phyloP scores from a whole-genome alignment of 2,888 invertebrate species.

The Mythimna impura region DNA sequence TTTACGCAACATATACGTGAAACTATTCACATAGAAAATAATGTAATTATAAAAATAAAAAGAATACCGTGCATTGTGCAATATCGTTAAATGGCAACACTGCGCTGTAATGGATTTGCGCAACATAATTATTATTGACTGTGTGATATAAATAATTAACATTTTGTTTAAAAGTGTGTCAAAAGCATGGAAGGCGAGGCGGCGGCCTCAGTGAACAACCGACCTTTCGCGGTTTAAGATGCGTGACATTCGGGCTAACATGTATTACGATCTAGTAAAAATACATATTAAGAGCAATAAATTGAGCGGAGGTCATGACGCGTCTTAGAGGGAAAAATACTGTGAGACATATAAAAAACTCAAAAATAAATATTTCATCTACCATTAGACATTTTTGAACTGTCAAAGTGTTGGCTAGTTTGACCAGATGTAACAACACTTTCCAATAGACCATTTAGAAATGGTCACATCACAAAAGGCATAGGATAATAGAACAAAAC shows the following conservation, averaged over 20 bases:
- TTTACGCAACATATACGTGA: conserved; percentile 21
- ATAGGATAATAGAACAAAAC: too few species aligned
- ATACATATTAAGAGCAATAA: not conserved
- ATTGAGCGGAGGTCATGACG: not conserved
- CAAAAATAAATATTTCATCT: too few species aligned
- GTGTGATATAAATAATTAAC: conserved; percentile 54
- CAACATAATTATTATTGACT: conserved; percentile 56
- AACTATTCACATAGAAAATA: not conserved
- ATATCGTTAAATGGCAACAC: conserved; percentile 36
- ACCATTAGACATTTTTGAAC: too few species aligned
- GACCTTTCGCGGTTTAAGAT: conserved; percentile 32
- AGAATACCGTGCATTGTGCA: conserved; percentile 21
- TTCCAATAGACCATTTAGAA: too few species aligned
- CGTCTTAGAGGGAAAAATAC: not conserved
- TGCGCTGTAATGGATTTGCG: conserved; percentile 52
- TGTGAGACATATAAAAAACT: too few species aligned
- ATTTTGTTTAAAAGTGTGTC: conserved; percentile 47
- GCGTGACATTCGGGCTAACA: conserved; percentile 19
- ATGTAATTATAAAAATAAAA: conserved; percentile 22
- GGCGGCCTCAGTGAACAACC: conserved; percentile 8
- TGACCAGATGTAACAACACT: too few species aligned
- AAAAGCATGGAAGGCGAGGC: conserved; percentile 34
- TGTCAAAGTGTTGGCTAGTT: too few species aligned
- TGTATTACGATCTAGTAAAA: not conserved
- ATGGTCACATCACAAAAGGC: too few species aligned